phyloP scores from a whole-genome alignment of 2,888 invertebrate genomes.

The Rhynchonema sp. region DNA sequence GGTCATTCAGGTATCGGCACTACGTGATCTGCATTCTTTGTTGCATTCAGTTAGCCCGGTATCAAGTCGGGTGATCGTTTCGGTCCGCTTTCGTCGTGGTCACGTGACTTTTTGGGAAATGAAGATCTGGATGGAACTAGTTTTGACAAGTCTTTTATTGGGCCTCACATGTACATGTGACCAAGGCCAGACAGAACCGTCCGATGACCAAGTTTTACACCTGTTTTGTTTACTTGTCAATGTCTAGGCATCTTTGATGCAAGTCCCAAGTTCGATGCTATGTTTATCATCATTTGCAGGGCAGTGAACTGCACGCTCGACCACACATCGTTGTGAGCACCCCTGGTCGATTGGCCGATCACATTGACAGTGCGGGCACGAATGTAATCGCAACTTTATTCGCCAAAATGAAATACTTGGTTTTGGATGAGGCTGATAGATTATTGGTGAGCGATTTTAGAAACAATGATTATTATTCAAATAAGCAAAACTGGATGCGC shows the following conservation, averaged over 20 bases:
- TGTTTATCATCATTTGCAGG: constrained; percentile 39
- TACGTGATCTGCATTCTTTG: too few relatives aligned
- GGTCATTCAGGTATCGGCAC: constrained; percentile 31
- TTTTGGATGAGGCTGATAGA: constrained; percentile 90
- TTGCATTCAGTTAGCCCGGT: too few relatives aligned
- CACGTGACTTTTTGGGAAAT: too few relatives aligned
- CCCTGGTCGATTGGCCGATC: constrained; percentile 81
- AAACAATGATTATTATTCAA: neutral
- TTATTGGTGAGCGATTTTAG: constrained; percentile 37
- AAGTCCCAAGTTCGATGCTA: neutral
- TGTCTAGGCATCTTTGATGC: neutral
- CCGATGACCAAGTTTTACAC: too few relatives aligned
- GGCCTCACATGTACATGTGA: too few relatives aligned
- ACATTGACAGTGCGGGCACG: constrained; percentile 43
- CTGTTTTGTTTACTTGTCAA: too few relatives aligned
- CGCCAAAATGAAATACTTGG: constrained; percentile 58
- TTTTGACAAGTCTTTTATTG: too few relatives aligned
- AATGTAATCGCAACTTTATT: constrained; percentile 30
- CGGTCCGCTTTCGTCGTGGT: too few relatives aligned
- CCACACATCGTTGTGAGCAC: constrained; percentile 92
- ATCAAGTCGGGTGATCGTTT: too few relatives aligned
- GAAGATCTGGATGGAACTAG: too few relatives aligned
- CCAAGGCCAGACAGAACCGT: too few relatives aligned
- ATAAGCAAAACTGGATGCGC: too few relatives aligned
- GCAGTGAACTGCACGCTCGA: constrained; percentile 53